A percentile compares a stretch with the other conserved stretches of the same genome.
Evolutionary conservation across 2,888 invertebrate species (phyloP).

Genomic region (Acleris cristana): DNA sequence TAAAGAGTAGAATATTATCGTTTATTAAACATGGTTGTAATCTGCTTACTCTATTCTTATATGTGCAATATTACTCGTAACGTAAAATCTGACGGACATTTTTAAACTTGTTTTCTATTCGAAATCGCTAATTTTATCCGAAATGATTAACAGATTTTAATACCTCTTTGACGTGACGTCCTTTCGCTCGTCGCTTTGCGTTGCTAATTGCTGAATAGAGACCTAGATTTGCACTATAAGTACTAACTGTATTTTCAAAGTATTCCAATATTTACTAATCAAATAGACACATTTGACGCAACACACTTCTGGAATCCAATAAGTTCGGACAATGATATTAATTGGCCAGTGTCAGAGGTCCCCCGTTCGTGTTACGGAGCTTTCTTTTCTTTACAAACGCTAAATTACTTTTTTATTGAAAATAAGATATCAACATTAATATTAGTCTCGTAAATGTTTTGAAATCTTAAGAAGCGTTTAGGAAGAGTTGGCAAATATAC

Average conservation of each 20-base stretch:
- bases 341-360: conserved; percentile 66
- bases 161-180: no score
- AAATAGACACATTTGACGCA: conserved; percentile 52
- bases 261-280: conserved; percentile 42
- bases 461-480: conserved; percentile 18
- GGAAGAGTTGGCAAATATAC: conserved; percentile 6
- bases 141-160: no score
- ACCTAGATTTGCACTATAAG: background rate
- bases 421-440: conserved; percentile 27
- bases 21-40: no score
- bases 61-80: no score
- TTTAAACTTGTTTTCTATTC: no score
- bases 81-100: no score
- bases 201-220: background rate
- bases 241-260: background rate
- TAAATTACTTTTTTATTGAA: conserved; percentile 40
- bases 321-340: conserved; percentile 58
- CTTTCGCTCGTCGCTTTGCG: no score
- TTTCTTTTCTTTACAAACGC: conserved; percentile 40
- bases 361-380: conserved; percentile 18
- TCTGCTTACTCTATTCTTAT: no score
- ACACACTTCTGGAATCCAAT: conserved; percentile 50
- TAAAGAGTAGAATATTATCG: no score
- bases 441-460: conserved; percentile 30
- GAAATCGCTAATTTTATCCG: no score